A percentile compares a stretch with the other conserved stretches of the same genome.
Conservation (phyloP, 2,888 invertebrate species). For the Nephrocerus scutellatus region DNA sequence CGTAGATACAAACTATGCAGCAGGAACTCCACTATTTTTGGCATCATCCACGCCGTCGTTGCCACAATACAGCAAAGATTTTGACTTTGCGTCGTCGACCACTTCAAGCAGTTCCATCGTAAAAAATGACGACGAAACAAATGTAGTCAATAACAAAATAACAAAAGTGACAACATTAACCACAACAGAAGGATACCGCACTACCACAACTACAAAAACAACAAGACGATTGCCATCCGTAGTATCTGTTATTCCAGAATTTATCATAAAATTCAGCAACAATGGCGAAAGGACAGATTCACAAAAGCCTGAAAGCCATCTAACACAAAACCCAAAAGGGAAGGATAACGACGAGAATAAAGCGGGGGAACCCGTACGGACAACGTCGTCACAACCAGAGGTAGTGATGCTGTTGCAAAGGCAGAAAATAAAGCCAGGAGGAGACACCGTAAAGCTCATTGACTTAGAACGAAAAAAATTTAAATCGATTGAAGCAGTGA, state of each 20-base stretch:
- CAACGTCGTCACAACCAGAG: constrained; percentile 9
- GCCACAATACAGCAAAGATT: no score
- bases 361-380: constrained; percentile 11
- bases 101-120: background rate
- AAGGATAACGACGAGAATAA: background rate
- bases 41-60: no score
- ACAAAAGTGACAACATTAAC: background rate
- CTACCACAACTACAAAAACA: background rate
- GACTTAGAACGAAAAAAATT: constrained; percentile 31
- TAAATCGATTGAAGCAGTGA: constrained; percentile 17
- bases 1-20: constrained; percentile 3
- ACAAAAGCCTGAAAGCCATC: constrained; percentile 3
- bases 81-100: background rate
- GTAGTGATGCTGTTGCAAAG: constrained; percentile 4
- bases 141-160: background rate
- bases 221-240: no score
- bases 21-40: no score
- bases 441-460: constrained; percentile 28
- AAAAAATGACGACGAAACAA: constrained; percentile 4
- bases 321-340: constrained; percentile 3
- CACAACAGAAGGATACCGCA: background rate
- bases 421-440: constrained; percentile 10
- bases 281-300: background rate
- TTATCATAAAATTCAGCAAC: background rate
- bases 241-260: background rate